A percentile compares a stretch with the other conserved stretches of the same genome.
Evolutionary conservation across 2,113 vertebrate genomes (phyloP).

Genomic region (Ploceus nigricollis): DNA sequence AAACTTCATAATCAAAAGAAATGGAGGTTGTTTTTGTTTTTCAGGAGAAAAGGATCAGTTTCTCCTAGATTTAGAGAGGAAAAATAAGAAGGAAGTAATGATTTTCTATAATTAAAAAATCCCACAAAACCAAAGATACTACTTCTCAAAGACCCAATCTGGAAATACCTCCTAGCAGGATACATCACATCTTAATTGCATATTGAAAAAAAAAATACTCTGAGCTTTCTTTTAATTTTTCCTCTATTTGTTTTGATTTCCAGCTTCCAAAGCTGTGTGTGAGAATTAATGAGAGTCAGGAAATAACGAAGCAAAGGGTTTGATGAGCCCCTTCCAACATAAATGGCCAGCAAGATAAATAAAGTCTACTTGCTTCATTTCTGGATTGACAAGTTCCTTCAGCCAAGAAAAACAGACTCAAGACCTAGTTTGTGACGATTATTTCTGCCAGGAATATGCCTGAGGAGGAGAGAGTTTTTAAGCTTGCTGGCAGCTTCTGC

Average conservation of each 20-base stretch:
- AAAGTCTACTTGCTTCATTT: neutral
- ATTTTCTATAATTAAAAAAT: neutral
- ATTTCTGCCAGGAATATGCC: neutral
- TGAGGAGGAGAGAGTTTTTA: neutral
- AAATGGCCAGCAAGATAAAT: neutral
- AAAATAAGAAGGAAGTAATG: neutral
- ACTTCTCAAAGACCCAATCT: neutral
- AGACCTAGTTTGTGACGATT: neutral
- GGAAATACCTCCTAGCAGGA: neutral
- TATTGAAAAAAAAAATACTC: neutral
- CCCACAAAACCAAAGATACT: neutral
- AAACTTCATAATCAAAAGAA: neutral
- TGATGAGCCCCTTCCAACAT: neutral
- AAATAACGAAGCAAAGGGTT: neutral
- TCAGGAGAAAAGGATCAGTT: neutral
- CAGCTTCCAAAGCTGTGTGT: neutral
- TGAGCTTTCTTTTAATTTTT: neutral
- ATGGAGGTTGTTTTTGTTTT: neutral
- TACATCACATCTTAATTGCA: neutral
- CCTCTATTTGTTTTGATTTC: neutral
- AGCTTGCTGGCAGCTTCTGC: neutral
- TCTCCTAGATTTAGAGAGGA: neutral
- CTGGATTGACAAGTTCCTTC: neutral
- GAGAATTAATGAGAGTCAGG: neutral
- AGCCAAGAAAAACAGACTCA: conserved; percentile 39